Evolutionary conservation across 2,113 vertebrate genomes (phyloP).

Genomic region (Gallinago undulata): DNA sequence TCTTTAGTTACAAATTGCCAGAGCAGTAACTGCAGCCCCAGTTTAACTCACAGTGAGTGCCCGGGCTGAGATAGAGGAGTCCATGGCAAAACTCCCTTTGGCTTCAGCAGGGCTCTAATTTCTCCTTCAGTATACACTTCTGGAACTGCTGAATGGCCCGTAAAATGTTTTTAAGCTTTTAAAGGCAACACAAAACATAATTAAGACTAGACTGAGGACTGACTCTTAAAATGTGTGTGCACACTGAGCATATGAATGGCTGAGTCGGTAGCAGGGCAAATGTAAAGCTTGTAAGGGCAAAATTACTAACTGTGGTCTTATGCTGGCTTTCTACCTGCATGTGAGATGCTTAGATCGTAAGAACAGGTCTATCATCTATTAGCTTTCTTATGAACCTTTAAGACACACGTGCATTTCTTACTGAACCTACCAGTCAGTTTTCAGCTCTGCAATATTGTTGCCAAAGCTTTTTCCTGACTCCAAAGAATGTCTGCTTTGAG

Average conservation of each 20-base stretch:
- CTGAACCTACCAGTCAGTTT: not conserved
- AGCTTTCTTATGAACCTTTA: not conserved
- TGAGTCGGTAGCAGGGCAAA: not conserved
- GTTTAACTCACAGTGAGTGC: not conserved
- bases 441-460: not conserved
- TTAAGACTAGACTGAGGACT: not conserved
- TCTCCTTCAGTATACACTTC: not conserved
- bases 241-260: not conserved
- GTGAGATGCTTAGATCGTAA: not conserved
- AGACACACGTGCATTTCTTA: not conserved
- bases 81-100: not conserved
- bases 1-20: not conserved
- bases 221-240: not conserved
- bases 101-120: not conserved
- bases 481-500: not conserved
- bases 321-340: not conserved
- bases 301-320: not conserved
- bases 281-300: not conserved
- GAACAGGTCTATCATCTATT: not conserved
- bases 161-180: not conserved
- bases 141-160: not conserved
- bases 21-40: not conserved
- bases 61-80: not conserved
- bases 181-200: not conserved
- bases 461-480: not conserved